Evolutionary conservation across 2,113 vertebrate species (phyloP).

Genomic region (Panurus biarmicus): DNA sequence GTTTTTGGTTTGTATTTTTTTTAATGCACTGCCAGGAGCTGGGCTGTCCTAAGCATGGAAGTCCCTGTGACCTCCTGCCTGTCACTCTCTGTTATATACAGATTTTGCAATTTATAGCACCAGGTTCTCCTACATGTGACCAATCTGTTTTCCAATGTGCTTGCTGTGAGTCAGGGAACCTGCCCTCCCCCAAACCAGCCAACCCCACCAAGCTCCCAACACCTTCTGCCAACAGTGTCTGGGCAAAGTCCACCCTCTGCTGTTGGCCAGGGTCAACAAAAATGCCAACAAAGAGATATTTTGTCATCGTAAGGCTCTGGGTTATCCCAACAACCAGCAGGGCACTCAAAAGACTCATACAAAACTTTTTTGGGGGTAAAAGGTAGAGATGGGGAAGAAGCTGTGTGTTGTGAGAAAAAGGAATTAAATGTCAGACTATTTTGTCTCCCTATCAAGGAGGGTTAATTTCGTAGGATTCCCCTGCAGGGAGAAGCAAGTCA

Average conservation of each 20-base stretch:
- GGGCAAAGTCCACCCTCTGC: not conserved
- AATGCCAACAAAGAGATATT: not conserved
- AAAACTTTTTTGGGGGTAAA: not conserved
- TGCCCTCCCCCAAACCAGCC: not conserved
- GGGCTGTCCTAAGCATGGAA: not conserved
- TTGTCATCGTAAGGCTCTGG: not conserved
- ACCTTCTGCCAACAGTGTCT: not conserved
- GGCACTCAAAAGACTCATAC: not conserved
- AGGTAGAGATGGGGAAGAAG: accelerated
- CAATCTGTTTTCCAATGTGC: not conserved
- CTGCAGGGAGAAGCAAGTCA: not conserved
- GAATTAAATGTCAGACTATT: not conserved
- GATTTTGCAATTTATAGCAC: not conserved
- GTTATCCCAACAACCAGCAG: not conserved
- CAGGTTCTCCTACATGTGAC: not conserved
- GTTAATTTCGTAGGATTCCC: not conserved
- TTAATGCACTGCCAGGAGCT: not conserved
- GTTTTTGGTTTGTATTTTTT: not conserved
- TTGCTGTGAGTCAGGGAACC: not conserved
- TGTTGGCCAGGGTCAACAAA: not conserved
- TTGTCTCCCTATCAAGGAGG: not conserved
- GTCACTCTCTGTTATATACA: not conserved
- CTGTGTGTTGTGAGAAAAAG: not conserved
- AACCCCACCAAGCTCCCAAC: not conserved
- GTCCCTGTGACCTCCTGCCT: not conserved